Evolutionary conservation across 2,113 vertebrate genomes (phyloP).

Genomic region (Syrrhaptes paradoxus): DNA sequence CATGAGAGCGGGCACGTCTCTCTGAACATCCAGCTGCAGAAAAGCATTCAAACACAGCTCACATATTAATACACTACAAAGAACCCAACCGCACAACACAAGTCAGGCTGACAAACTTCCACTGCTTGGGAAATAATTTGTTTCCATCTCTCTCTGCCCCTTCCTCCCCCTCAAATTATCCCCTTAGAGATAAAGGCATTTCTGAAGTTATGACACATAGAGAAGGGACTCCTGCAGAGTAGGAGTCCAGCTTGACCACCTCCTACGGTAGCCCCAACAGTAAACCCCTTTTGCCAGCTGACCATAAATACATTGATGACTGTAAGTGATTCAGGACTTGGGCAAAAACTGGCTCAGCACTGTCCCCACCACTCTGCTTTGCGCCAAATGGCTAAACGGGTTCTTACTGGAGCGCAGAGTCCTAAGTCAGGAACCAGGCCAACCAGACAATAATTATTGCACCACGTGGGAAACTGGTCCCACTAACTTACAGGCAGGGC

Average conservation of each 20-base stretch:
- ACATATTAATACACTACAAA: background rate
- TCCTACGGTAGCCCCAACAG: background rate
- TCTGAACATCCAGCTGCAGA: background rate
- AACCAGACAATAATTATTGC: accelerated
- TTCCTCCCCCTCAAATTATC: background rate
- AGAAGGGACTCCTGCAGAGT: background rate
- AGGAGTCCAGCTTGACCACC: background rate
- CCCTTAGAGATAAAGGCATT: background rate
- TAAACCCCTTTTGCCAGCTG: background rate
- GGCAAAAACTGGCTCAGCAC: background rate
- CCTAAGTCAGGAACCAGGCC: background rate
- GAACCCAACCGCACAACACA: background rate
- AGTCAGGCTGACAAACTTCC: background rate
- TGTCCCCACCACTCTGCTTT: background rate
- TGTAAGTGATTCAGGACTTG: accelerated
- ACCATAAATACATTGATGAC: background rate
- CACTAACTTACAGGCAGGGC: background rate
- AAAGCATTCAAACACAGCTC: background rate
- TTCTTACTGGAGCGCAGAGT: background rate
- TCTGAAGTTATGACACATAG: background rate
- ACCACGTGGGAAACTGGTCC: background rate
- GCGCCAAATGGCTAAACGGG: background rate
- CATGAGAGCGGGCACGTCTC: background rate
- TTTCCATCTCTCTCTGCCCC: background rate
- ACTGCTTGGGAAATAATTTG: background rate